Evolutionary conservation across 1,140 invertebrate genomes (phyloP), one percentile per base, ranked within the genome.

Genomic region (Drosophila kikkawai): DNA sequence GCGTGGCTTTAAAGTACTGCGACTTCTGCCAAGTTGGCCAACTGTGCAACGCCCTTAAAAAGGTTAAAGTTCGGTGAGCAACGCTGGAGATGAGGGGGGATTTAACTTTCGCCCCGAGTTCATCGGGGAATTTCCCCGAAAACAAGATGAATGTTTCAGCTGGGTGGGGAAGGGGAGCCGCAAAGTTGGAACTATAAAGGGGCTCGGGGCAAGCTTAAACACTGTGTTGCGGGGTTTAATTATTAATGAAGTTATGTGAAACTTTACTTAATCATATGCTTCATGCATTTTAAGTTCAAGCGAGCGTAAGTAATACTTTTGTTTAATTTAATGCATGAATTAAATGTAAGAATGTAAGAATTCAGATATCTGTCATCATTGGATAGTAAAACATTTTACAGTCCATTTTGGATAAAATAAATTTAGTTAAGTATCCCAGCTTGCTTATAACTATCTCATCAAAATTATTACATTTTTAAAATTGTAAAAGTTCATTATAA

Each of bases 11-110:
- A 63, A 73, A 59, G n/a, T n/a, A 56, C 12, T 56, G 13, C 9
- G 66, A 51, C 41, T 17, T 11, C 39, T 29, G 19, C 22, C 37
- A 75, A 58, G 53, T 53, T 53, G 32, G 41, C 51, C 39, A 76
- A 76, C 71, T 66, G 58, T 57, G 34, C 55, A 41, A 13, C 19
- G 59, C 17, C 58, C 66, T 57, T 57, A 45, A 61, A 63, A 83
- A 87, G 79, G 83, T 86, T 86, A 79, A 82, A 76, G 79, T 75
- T 87, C 66, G 61, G 4, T 1, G 8, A 50, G 68, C 17, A 26
- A n/a, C 34, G 42, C 19, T 26, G 29, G 26, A 53, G 39, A 26
- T n/a, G n/a, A 39, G 29, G 15, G 47, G 17, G 17, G 41, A 11
- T 12, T 39, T 37, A 73, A 73, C 67, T 73, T 73, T 59, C 22